phyloP scores from a whole-genome alignment of 2,797 vertebrate genomes.

The Orestias chungarensis region DNA sequence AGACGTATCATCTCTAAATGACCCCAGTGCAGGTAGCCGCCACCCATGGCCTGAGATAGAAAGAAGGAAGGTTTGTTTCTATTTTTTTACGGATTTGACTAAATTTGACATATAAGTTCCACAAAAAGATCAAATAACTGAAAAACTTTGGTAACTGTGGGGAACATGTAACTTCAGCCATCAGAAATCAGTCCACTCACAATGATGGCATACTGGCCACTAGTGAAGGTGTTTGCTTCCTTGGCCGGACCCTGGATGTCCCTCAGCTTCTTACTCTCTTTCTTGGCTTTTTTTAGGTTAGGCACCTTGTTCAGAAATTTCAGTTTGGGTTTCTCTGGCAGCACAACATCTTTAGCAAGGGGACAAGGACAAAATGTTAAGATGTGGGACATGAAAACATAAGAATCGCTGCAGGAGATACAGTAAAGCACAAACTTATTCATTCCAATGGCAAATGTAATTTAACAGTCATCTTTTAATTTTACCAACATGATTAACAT shows the following conservation, averaged over 20 bases:
- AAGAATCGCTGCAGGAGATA: not conserved
- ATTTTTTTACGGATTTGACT: too few species aligned
- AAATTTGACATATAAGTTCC: too few species aligned
- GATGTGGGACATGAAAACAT: not conserved
- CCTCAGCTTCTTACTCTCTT: conserved; percentile 83
- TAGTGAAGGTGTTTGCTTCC: conserved; percentile 78
- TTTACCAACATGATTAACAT: not conserved
- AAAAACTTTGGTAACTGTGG: not conserved
- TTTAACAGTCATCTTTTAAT: not conserved
- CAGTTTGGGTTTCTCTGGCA: conserved; percentile 87
- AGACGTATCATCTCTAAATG: conserved; percentile 98
- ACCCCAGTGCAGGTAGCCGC: conserved; percentile 93
- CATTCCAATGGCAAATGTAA: not conserved
- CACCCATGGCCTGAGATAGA: conserved; percentile 86
- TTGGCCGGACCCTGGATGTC: conserved; percentile 88
- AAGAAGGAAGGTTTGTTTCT: not conserved
- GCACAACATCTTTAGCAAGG: conserved; percentile 71
- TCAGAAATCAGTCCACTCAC: conserved; percentile 72
- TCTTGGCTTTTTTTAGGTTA: conserved; percentile 82
- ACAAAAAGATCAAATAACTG: not conserved
- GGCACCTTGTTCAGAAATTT: conserved; percentile 89
- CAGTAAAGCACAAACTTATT: not conserved
- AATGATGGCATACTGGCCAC: conserved; percentile 90
- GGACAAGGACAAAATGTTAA: not conserved
- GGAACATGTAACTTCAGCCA: not conserved